A percentile compares a stretch with the other conserved stretches of the same genome.
Conservation (phyloP, 1,140 invertebrate species). For the Coenobita brevimanus region DNA sequence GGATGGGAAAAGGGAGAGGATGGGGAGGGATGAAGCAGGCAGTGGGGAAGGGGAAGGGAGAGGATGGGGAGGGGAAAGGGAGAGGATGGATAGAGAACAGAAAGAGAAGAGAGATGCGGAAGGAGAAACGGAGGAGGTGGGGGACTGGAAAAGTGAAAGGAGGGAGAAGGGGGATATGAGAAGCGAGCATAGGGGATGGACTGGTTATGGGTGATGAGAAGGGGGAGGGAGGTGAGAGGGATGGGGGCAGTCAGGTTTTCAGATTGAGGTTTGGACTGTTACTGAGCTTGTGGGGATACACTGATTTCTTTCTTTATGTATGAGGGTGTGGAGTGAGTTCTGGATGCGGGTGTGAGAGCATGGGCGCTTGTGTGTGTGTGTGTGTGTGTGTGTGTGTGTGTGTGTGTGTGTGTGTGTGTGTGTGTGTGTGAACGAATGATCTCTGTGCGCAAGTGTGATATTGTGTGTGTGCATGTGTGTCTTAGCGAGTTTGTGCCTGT, state of each 20-base stretch:
- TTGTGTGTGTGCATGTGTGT: slow-evolving; percentile 12
- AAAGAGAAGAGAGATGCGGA: slow-evolving; percentile 5
- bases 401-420: slow-evolving; percentile 11
- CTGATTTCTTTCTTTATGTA: neutral
- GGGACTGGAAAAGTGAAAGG: neutral
- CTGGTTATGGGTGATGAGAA: neutral
- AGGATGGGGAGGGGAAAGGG: neutral
- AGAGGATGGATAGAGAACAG: neutral
- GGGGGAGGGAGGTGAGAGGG: slow-evolving; percentile 19
- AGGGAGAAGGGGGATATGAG: neutral
- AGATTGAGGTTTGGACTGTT: neutral
- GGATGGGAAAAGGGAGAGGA: neutral
- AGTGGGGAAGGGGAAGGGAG: neutral
- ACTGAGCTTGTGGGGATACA: neutral
- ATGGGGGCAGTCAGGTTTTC: neutral
- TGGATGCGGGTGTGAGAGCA: too few species aligned
- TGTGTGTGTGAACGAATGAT: neutral
- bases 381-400: slow-evolving; percentile 11
- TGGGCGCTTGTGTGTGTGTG: neutral
- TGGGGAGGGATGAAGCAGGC: neutral
- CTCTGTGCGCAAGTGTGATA: neutral
- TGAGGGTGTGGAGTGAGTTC: too few species aligned
- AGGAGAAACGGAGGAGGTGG: neutral
- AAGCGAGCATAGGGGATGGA: neutral
- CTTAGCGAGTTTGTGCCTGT: neutral